Base-by-base conservation (phyloP, 1,140 invertebrate genomes). In the Phymastichus coffea region DNA sequence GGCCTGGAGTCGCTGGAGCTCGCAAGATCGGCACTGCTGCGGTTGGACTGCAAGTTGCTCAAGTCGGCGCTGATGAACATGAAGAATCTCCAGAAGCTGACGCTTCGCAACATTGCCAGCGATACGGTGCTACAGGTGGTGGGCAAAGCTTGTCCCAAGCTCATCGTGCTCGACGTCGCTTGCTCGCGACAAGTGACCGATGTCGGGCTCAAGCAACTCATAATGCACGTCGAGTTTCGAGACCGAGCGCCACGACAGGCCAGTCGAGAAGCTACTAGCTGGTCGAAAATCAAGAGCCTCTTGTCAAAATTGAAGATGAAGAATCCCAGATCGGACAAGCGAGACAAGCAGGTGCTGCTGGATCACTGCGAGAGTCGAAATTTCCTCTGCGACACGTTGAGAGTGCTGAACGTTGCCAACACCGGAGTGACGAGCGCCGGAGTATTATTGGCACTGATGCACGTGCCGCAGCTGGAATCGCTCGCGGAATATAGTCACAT, bases 111-210 rank as follows among this genome's bases (percentile, higher is more conserved):
- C 57, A 81, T 82, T 25, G 80, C 80, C 6, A 77, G 64, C 26
- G 80, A 82, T 41, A 61, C 72, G 0, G 75, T 81, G 2, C 68
- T 82, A 2, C 73, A 78, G 55, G 73, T 77, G 0, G 70, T 82
- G 2, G 81, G 81, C 6, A 72, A 70, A 49, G 66, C 78, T 0
- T 82, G 81, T 54, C 71, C 74, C 6, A 75, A 76, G 26, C 65
- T 82, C 14, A 65, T 74, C 4, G 48, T 76, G 14, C 60, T 82
- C 4, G 81, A 82, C 33, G 75, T 82, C 4, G 73, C 79, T n/a
- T 75, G 75, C 58, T 82, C 81, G 2, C 72, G 74, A 49, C 78
- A 81, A 66, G 80, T 82, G 0, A 80, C 80, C 0, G 79, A 82
- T 40, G 48, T 60, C 0, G 81, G 81, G 4, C 35, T 82, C 9